Evolutionary conservation across 2,888 invertebrate species (phyloP).

Genomic region (Arctia plantaginis): DNA sequence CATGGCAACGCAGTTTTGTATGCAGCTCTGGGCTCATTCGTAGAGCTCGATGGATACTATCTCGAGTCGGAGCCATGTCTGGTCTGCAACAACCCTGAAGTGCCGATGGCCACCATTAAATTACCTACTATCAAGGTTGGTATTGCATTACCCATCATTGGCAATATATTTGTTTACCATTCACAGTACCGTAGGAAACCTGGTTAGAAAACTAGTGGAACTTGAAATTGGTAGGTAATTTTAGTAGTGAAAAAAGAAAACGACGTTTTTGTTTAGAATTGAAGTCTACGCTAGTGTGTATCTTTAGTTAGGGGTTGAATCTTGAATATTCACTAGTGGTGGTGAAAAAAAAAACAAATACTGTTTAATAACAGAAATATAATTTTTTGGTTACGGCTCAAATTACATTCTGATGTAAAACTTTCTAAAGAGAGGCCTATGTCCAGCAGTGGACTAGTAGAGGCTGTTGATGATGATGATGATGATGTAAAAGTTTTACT

Average conservation of each 20-base stretch:
- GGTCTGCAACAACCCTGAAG: slow-evolving; percentile 99
- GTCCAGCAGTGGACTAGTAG: too few species aligned
- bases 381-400: too few species aligned
- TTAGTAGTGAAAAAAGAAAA: too few species aligned
- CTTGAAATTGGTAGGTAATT: background rate
- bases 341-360: background rate
- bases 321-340: background rate
- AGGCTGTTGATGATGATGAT: too few species aligned
- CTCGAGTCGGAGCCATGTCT: slow-evolving; percentile 98
- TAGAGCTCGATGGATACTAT: slow-evolving; percentile 98
- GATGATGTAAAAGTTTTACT: too few species aligned
- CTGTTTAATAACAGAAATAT: background rate
- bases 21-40: slow-evolving; percentile 96
- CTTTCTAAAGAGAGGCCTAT: too few species aligned
- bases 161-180: background rate
- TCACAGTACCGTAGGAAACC: background rate
- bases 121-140: slow-evolving; percentile 95
- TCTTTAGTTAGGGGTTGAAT: too few species aligned
- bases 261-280: too few species aligned
- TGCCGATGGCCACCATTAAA: slow-evolving; percentile 96
- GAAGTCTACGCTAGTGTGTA: too few species aligned
- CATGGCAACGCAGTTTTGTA: slow-evolving; percentile 98
- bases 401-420: too few species aligned
- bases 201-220: background rate
- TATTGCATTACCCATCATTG: slow-evolving; percentile 9